A percentile compares a stretch with the other conserved stretches of the same genome.
Conservation (phyloP, 2,797 vertebrate genomes). For the Pygocentrus nattereri region DNA sequence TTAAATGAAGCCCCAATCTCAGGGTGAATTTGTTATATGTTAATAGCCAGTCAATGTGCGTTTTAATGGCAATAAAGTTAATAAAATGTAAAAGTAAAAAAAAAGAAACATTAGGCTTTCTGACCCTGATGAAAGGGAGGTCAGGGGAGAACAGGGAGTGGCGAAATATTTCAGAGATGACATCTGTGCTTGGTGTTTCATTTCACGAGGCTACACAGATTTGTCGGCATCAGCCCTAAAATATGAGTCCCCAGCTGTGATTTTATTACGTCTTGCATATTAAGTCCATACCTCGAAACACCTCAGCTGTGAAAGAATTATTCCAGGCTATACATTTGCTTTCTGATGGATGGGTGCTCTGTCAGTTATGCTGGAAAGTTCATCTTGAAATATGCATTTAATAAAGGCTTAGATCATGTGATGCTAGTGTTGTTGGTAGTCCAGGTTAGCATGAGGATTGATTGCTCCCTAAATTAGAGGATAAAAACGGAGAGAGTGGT, state of each 20-base stretch:
- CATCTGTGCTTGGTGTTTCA: neutral
- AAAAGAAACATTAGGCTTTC: neutral
- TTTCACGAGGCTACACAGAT: neutral
- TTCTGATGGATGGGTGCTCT: neutral
- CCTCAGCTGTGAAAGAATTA: constrained; percentile 4
- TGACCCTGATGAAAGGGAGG: neutral
- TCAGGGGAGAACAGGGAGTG: neutral
- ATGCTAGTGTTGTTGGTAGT: neutral
- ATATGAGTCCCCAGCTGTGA: neutral
- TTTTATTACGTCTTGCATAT: neutral
- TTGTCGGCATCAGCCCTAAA: neutral
- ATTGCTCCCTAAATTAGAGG: neutral
- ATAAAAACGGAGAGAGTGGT: neutral
- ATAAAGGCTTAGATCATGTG: neutral
- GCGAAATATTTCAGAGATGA: neutral
- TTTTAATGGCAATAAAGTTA: too few relatives aligned
- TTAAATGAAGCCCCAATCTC: too few relatives aligned
- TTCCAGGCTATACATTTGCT: neutral
- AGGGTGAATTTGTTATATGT: too few relatives aligned
- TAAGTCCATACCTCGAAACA: constrained; percentile 8
- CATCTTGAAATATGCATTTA: neutral
- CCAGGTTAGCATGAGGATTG: neutral
- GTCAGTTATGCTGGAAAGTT: neutral
- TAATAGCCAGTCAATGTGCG: too few relatives aligned
- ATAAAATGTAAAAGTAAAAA: too few relatives aligned